A percentile compares a stretch with the other conserved stretches of the same genome.
Conservation (phyloP, 2,888 invertebrate species). For the Argyresthia albistria region DNA sequence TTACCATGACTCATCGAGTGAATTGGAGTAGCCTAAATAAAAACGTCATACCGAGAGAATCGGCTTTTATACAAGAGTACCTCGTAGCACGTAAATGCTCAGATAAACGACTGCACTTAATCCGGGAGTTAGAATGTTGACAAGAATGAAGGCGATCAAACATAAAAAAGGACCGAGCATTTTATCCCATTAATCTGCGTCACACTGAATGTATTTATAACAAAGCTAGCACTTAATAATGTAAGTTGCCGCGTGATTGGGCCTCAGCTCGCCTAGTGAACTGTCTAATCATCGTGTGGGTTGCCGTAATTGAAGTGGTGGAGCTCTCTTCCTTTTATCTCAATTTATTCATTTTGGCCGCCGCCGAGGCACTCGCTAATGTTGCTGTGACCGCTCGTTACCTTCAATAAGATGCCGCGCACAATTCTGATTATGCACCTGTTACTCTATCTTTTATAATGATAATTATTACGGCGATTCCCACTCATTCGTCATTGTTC, state of each 20-base stretch:
- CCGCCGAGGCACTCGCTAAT: slow-evolving; percentile 40
- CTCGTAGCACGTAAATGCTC: slow-evolving; percentile 47
- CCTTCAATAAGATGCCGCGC: slow-evolving; percentile 51
- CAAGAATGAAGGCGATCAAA: slow-evolving; percentile 57
- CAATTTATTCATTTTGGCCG: slow-evolving; percentile 62
- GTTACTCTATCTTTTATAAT: slow-evolving; percentile 16
- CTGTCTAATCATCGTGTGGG: slow-evolving; percentile 68
- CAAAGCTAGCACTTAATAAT: slow-evolving; percentile 66
- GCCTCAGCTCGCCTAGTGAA: slow-evolving; percentile 47
- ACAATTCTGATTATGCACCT: slow-evolving; percentile 40
- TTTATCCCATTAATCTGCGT: slow-evolving; percentile 62
- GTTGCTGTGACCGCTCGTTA: slow-evolving; percentile 66
- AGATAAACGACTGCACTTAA: slow-evolving; percentile 62
- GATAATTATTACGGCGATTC: slow-evolving; percentile 13
- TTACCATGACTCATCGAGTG: slow-evolving; percentile 21
- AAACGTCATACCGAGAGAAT: slow-evolving; percentile 38
- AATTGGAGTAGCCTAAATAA: slow-evolving; percentile 40
- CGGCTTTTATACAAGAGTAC: slow-evolving; percentile 38
- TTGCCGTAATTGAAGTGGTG: slow-evolving; percentile 61
- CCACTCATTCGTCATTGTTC: slow-evolving; percentile 4
- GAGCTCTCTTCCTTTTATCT: slow-evolving; percentile 60
- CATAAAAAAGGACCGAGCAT: slow-evolving; percentile 45
- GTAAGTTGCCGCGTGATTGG: slow-evolving; percentile 46
- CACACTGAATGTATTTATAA: slow-evolving; percentile 64
- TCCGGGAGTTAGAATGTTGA: slow-evolving; percentile 65